These are phyloP conservation scores for Benitochromis conjunctus DNA, from an alignment of 2,113 vertebrate genomes.

Conservation along the genomic window DNA sequence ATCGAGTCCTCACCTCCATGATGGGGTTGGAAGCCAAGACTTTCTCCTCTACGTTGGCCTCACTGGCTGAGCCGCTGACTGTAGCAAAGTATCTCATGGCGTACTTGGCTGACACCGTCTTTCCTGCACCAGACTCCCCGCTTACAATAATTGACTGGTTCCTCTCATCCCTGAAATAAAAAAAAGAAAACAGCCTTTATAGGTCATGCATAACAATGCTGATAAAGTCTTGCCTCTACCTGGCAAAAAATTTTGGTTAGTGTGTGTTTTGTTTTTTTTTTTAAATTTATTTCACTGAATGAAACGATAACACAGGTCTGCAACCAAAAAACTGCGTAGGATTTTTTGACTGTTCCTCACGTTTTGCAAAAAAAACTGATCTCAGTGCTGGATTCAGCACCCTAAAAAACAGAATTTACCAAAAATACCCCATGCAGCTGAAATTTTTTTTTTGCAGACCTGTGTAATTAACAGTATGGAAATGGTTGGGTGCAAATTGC, in stretches of 20 bases:
- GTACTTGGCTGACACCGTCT: constrained; percentile 97
- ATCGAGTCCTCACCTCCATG: constrained; percentile 88
- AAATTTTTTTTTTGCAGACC: background rate
- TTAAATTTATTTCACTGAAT: background rate
- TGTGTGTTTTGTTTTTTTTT: background rate
- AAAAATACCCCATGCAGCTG: background rate
- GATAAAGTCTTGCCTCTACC: background rate
- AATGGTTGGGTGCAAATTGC: background rate
- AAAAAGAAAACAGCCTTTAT: background rate
- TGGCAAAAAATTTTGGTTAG: background rate
- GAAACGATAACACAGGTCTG: background rate
- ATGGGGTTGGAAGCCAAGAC: constrained; percentile 99
- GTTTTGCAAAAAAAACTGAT: background rate
- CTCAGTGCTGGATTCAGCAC: background rate
- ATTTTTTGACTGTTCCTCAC: background rate
- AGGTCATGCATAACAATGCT: background rate
- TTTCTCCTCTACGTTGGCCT: constrained; percentile 95
- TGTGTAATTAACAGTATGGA: background rate
- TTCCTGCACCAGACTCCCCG: constrained; percentile 95
- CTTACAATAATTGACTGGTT: constrained; percentile 99
- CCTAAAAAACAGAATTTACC: background rate
- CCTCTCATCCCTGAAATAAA: constrained; percentile 83
- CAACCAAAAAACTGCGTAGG: background rate
- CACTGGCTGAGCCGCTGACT: constrained; percentile 91
- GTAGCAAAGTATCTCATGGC: constrained; percentile 98